Evolutionary conservation across 2,797 vertebrate genomes (phyloP).

Genomic region (Rhinoraja longicauda): DNA sequence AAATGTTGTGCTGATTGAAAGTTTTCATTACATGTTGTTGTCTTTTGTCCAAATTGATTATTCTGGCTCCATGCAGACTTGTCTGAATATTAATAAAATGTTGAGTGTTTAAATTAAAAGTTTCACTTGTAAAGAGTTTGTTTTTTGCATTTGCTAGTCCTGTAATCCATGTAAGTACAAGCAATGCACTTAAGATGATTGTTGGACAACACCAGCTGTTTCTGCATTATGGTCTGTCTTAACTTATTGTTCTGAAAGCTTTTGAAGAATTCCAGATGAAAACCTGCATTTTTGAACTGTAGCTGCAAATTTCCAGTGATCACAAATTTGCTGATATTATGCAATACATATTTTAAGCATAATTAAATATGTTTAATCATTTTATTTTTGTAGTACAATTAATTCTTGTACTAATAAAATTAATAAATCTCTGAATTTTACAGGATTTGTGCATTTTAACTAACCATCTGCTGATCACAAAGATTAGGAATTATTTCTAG

Average conservation of each 20-base stretch:
- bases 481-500: not conserved
- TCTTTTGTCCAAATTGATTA: not conserved
- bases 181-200: not conserved
- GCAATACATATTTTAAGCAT: not conserved
- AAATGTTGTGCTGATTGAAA: not conserved
- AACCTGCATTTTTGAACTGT: not conserved
- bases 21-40: not conserved
- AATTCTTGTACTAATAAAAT: not conserved
- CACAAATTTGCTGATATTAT: not conserved
- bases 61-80: not conserved
- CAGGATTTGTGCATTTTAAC: not conserved
- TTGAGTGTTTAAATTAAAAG: conserved; percentile 18
- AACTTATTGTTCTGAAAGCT: not conserved
- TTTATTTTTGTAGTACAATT: not conserved
- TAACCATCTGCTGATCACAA: no score
- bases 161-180: conserved; percentile 34
- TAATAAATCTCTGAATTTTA: not conserved
- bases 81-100: not conserved
- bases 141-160: not conserved
- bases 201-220: conserved; percentile 15
- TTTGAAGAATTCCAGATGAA: conserved; percentile 18
- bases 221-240: not conserved
- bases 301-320: not conserved
- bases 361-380: not conserved
- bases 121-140: not conserved